phyloP scores from a whole-genome alignment of 1,140 invertebrate species.

The Oscheius sp. region DNA sequence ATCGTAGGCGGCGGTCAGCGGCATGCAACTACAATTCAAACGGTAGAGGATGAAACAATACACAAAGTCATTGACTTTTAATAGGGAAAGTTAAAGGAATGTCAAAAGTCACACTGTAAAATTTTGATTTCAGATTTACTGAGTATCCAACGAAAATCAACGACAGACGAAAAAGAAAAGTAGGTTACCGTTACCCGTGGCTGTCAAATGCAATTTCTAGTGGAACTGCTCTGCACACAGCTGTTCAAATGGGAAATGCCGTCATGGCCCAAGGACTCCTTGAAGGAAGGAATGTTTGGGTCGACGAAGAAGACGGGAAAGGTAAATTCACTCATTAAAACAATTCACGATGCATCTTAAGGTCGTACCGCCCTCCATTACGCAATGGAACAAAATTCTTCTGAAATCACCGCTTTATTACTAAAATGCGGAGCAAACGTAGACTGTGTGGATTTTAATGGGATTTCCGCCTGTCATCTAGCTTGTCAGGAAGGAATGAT shows the following conservation, averaged over 20 bases:
- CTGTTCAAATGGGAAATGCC: constrained; percentile 40
- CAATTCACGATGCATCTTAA: constrained; percentile 12
- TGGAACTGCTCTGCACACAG: constrained; percentile 32
- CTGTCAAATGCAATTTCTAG: constrained; percentile 16
- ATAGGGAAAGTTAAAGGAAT: neutral
- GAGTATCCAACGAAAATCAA: constrained; percentile 29
- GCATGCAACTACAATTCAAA: too few relatives aligned
- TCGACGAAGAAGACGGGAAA: constrained; percentile 41
- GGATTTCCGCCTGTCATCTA: constrained; percentile 30
- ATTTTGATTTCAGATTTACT: constrained; percentile 38
- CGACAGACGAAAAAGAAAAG: constrained; percentile 18
- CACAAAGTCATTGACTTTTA: neutral
- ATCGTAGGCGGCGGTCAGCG: too few relatives aligned
- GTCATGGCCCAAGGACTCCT: constrained; percentile 37
- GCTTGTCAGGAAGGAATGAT: constrained; percentile 40
- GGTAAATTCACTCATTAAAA: constrained; percentile 25
- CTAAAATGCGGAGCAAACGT: constrained; percentile 35
- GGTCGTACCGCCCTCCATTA: constrained; percentile 39
- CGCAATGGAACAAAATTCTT: constrained; percentile 29
- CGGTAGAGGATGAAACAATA: too few relatives aligned
- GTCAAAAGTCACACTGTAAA: neutral
- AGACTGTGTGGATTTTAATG: constrained; percentile 33
- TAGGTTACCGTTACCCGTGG: neutral
- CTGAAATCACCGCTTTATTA: constrained; percentile 35
- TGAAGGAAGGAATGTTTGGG: constrained; percentile 28